Evolutionary conservation across 2,888 invertebrate genomes (phyloP).

Genomic region (Agrochola litura): DNA sequence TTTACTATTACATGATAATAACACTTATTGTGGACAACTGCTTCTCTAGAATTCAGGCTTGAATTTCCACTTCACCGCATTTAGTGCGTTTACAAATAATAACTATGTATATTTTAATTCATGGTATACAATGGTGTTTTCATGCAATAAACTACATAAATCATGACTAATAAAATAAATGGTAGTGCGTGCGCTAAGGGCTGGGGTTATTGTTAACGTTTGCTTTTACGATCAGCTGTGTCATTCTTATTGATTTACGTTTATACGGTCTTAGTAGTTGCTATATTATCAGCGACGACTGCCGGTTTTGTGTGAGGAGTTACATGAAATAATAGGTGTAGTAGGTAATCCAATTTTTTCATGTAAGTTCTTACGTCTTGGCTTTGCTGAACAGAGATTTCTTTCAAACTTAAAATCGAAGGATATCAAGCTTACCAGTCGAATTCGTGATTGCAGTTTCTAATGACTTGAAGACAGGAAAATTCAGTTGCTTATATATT

Average conservation of each 20-base stretch:
- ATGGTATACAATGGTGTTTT: slow-evolving; percentile 44
- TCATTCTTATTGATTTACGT: slow-evolving; percentile 59
- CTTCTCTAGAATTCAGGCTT: not conserved
- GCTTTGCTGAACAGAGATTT: not conserved
- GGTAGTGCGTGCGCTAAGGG: slow-evolving; percentile 45
- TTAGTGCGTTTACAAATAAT: not conserved
- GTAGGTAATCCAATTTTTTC: not conserved
- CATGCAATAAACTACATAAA: slow-evolving; percentile 53
- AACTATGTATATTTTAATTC: slow-evolving; percentile 11
- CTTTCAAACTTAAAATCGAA: not conserved
- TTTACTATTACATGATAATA: too few species aligned
- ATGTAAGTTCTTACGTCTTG: not conserved
- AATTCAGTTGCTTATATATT: too few species aligned
- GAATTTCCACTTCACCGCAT: not conserved
- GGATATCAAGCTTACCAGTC: too few species aligned
- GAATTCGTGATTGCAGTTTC: too few species aligned
- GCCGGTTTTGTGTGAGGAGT: not conserved
- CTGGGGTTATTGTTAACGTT: slow-evolving; percentile 58
- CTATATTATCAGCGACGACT: slow-evolving; percentile 4
- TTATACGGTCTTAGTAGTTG: slow-evolving; percentile 31
- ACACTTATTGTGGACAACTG: too few species aligned
- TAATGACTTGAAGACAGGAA: not conserved
- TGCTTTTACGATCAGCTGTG: slow-evolving; percentile 61
- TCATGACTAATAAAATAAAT: slow-evolving; percentile 65
- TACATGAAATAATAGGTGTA: not conserved